phyloP scores from a whole-genome alignment of 2,888 invertebrate species.

The Erebia ligea region DNA sequence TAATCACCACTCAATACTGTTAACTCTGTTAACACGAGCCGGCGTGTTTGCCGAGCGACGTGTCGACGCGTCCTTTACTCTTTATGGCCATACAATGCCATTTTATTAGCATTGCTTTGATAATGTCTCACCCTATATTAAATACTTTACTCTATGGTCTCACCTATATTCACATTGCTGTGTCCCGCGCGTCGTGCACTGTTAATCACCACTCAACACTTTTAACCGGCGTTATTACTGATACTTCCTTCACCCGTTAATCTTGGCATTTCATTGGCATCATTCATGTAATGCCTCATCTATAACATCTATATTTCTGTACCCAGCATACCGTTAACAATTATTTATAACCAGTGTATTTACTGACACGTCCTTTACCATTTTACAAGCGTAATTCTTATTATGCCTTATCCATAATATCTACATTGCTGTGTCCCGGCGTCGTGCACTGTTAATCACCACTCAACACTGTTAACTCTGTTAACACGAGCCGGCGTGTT shows the following conservation, averaged over 20 bases:
- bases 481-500: constrained; percentile 43
- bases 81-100: constrained; percentile 25
- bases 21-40: constrained; percentile 35
- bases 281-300: no score
- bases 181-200: constrained; percentile 33
- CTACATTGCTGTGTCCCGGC: constrained; percentile 22
- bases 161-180: constrained; percentile 14
- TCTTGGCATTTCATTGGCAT: constrained; percentile 25
- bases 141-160: no score
- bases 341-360: no score
- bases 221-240: constrained; percentile 42
- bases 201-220: constrained; percentile 51
- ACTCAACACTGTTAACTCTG: constrained; percentile 47
- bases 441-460: constrained; percentile 49
- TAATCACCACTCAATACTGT: constrained; percentile 50
- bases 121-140: constrained; percentile 37
- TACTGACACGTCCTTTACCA: no score
- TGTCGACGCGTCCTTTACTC: constrained; percentile 31
- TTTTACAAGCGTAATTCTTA: not conserved
- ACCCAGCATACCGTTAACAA: no score
- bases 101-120: not conserved
- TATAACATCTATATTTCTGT: no score
- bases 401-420: constrained; percentile 34
- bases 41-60: constrained; percentile 36
- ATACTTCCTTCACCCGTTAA: constrained; percentile 29